These are phyloP conservation scores for Physella acuta DNA, from an alignment of 1,140 invertebrate genomes.

Conservation along the genomic window DNA sequence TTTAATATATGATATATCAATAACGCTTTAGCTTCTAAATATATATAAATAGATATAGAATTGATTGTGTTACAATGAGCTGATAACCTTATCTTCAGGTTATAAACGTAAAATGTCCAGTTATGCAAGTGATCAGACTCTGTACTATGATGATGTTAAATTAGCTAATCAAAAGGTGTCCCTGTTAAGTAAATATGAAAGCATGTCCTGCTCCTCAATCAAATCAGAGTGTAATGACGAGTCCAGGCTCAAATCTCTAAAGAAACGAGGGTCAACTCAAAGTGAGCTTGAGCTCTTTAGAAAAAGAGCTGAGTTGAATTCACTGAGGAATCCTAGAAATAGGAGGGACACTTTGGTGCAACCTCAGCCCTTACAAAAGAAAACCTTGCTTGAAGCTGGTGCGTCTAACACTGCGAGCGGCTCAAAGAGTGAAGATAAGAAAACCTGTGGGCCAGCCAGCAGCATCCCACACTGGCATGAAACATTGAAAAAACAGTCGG, in stretches of 20 bases:
- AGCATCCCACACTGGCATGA: conserved; percentile 6
- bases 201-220: neutral
- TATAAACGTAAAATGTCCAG: no score
- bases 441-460: neutral
- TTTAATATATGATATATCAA: no score
- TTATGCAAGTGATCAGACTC: neutral
- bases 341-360: no score
- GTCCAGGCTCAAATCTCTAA: neutral
- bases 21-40: no score
- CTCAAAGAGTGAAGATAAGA: neutral
- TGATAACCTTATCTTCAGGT: no score
- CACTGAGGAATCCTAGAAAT: no score
- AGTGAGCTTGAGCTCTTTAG: conserved; percentile 7
- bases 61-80: no score
- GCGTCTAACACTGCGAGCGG: neutral
- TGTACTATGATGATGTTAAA: neutral
- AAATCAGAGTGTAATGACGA: neutral
- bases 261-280: neutral
- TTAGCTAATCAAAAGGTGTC: no score
- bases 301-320: neutral
- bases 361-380: no score
- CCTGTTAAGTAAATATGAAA: neutral
- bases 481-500: neutral
- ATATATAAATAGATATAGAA: no score
- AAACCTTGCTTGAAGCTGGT: neutral